Percentiles rank a stretch among this genome's conserved stretches.
Conservation (phyloP, 2,797 vertebrate species). For the Hyperoplus immaculatus region DNA sequence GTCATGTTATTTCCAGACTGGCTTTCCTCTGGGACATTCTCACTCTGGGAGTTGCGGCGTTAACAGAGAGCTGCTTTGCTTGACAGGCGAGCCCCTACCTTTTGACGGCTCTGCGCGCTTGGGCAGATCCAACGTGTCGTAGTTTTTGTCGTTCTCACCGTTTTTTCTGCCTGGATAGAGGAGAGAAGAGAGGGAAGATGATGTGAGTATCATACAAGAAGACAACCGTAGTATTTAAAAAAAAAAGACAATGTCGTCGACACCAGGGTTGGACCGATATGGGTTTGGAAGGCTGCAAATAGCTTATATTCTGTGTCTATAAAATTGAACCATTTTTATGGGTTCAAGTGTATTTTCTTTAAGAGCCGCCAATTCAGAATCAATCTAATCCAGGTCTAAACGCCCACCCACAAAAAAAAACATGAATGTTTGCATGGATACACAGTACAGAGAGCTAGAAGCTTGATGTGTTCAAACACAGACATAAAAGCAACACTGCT, state of each 20-base stretch:
- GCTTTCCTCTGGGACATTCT: neutral
- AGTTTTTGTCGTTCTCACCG: slow-evolving; percentile 90
- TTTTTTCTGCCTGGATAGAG: slow-evolving; percentile 90
- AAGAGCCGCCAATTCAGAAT: neutral
- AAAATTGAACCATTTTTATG: neutral
- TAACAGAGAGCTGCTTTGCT: slow-evolving; percentile 5
- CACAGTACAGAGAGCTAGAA: slow-evolving; percentile 12
- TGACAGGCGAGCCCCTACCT: slow-evolving; percentile 77
- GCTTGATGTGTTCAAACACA: slow-evolving; percentile 23
- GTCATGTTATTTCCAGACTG: neutral
- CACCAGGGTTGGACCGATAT: slow-evolving; percentile 25
- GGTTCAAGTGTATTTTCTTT: neutral
- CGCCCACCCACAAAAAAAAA: neutral
- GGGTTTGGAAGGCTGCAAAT: neutral
- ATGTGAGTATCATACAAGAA: slow-evolving; percentile 37
- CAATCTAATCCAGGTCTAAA: slow-evolving; percentile 35
- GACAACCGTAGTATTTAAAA: slow-evolving; percentile 2
- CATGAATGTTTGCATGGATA: slow-evolving; percentile 34
- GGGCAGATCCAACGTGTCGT: slow-evolving; percentile 93
- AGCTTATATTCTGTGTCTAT: neutral
- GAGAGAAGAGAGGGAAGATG: slow-evolving; percentile 34
- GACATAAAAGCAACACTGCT: neutral
- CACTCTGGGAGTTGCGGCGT: neutral
- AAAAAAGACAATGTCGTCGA: slow-evolving; percentile 26
- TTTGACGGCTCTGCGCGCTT: slow-evolving; percentile 91